A percentile compares a stretch with the other conserved stretches of the same genome.
These are phyloP conservation scores for Pantelozetes paolii DNA, from an alignment of 2,888 invertebrate genomes.

Conservation along the genomic window DNA sequence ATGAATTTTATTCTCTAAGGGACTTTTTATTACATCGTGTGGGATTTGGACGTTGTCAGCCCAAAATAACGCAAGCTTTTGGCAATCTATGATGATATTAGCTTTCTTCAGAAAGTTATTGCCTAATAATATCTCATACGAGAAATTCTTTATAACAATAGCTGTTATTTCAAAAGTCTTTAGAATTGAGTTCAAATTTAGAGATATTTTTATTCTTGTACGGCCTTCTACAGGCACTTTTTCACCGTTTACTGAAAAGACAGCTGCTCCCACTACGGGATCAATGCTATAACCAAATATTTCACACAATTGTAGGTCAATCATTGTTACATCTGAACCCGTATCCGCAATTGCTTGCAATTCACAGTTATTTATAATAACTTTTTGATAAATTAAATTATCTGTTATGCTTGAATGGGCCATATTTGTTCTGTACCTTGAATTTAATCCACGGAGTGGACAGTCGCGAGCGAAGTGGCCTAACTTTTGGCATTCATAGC, in stretches of 20 bases:
- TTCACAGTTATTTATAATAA: not conserved
- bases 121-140: not conserved
- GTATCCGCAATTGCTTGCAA: not conserved
- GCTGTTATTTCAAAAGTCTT: no score
- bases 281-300: not conserved
- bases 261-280: not conserved
- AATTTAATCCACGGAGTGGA: not conserved
- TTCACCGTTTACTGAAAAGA: not conserved
- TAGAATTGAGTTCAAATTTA: no score
- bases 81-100: not conserved
- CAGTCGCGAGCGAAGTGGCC: not conserved
- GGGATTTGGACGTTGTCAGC: not conserved
- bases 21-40: not conserved
- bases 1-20: not conserved
- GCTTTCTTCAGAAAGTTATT: not conserved
- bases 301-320: not conserved
- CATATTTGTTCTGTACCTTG: not conserved
- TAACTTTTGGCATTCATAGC: not conserved
- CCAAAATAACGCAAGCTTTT: not conserved
- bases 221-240: not conserved
- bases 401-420: not conserved
- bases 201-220: no score
- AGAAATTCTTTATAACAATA: no score
- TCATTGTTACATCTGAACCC: not conserved
- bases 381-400: not conserved